Evolutionary conservation across 92 coral and sea anemone species (phyloP).

Genomic region (Chrysogorgia sp.): DNA sequence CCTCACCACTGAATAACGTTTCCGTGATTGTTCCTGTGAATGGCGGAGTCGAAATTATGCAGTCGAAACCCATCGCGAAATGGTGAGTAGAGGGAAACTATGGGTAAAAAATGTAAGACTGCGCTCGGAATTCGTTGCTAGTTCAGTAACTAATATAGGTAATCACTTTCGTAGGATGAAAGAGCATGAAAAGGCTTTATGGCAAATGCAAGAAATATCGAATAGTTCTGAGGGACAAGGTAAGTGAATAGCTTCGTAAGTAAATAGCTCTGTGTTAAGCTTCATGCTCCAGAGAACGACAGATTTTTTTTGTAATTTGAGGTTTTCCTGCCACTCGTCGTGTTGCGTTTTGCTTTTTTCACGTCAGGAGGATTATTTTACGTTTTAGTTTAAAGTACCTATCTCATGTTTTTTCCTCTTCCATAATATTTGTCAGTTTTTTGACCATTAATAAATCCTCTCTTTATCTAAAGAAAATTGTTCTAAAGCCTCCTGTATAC

Average conservation of each 20-base stretch:
- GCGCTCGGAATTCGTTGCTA: background rate
- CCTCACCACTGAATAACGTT: slow-evolving; percentile 78
- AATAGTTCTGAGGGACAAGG: slow-evolving; percentile 85
- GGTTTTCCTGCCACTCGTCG: background rate
- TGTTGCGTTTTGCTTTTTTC: too few relatives aligned
- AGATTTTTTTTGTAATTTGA: too few relatives aligned
- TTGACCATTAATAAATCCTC: too few relatives aligned
- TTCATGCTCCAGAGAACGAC: too few relatives aligned
- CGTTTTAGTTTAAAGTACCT: too few relatives aligned
- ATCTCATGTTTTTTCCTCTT: too few relatives aligned
- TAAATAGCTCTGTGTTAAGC: background rate
- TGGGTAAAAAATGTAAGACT: background rate
- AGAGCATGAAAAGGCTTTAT: slow-evolving; percentile 87
- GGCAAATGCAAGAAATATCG: slow-evolving; percentile 85
- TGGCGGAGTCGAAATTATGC: slow-evolving; percentile 96
- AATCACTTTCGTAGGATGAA: slow-evolving; percentile 68
- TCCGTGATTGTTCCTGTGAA: slow-evolving; percentile 85
- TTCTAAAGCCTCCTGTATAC: too few relatives aligned
- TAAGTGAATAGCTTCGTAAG: slow-evolving; percentile 14
- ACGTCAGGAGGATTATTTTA: too few relatives aligned
- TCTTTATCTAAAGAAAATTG: too few relatives aligned
- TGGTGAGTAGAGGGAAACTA: slow-evolving; percentile 62
- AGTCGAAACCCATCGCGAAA: slow-evolving; percentile 92
- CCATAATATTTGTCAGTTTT: too few relatives aligned
- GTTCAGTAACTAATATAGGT: background rate